Conservation (phyloP, 2,888 invertebrate genomes). For the Bibio marci region DNA sequence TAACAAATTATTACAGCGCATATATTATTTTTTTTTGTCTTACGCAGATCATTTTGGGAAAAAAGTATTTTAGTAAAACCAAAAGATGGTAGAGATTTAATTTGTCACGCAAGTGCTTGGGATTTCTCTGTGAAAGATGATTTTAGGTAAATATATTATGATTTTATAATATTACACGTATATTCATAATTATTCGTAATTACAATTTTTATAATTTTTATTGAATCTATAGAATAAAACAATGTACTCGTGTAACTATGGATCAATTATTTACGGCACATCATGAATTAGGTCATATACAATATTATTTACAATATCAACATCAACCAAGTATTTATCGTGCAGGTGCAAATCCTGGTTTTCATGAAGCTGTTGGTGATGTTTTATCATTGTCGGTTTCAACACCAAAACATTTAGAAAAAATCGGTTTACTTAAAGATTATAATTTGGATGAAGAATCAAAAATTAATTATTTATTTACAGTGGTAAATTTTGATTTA, state of each 20-base stretch:
- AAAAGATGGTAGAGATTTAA: conserved; percentile 46
- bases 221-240: conserved; percentile 35
- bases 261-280: conserved; percentile 41
- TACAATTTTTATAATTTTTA: background rate
- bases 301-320: conserved; percentile 50
- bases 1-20: background rate
- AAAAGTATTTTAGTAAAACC: conserved; percentile 73
- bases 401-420: conserved; percentile 51
- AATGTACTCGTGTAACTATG: conserved; percentile 41
- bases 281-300: conserved; percentile 53
- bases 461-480: conserved; percentile 47
- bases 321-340: conserved; percentile 39
- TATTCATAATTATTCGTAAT: background rate
- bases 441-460: conserved; percentile 42
- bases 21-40: background rate
- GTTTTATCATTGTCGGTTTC: conserved; percentile 51
- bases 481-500: too few species aligned
- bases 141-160: conserved; percentile 40
- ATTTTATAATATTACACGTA: background rate
- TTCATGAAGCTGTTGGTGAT: conserved; percentile 62
- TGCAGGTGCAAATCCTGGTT: conserved; percentile 41
- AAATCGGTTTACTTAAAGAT: conserved; percentile 43
- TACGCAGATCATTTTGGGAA: conserved; percentile 55
- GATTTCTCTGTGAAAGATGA: conserved; percentile 70
- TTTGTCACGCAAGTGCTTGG: conserved; percentile 83